Base-by-base conservation (phyloP, 2,797 vertebrate genomes). In the Serranus cabrilla region DNA sequence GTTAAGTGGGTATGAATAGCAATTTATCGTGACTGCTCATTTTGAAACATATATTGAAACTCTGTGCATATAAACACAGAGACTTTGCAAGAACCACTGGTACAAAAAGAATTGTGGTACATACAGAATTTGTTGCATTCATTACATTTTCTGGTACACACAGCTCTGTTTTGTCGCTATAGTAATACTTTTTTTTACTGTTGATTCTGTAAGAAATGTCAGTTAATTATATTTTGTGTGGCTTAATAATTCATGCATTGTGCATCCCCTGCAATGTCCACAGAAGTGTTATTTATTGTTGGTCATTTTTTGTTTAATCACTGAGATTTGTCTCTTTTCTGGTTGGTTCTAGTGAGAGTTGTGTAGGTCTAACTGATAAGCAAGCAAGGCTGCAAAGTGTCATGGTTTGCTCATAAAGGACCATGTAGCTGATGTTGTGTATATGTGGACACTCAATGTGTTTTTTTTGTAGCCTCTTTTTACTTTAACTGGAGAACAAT, bases 1-100 rank as follows among this genome's bases (percentile, higher is more conserved):
- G 71, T 78, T 81, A 74, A 81, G 57, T 72, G 70, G 66, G 63
- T 73, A 58, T 71, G 71, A 89, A 86, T 56, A 75, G 78, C 69
- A 85, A 76, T 79, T 85, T 71, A 45, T 77, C 43, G 42, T 59
- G 40, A 67, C 74, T 52, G 34, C 45, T 86, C 71, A 84, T 87
- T 78, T 74, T 31, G 61, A 79, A 64, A 60, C 27, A 61, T 75
- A 61, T 27, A 58, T 7, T 40, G 34, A 75, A 84, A 74, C 46
- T 62, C 45, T 25, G 47, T 9, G 14, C n/a, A 31, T 54, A 50
- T 4, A 42, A 42, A 42, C 25, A 54, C 9, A 60, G 18, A 60
- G 50, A 65, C 18, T 52, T 55, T 34, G 31, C 10, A 46, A 51
- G 7, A 51, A 27, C 10, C 17, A 62, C 7, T 25, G 5, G 0